phyloP scores from a whole-genome alignment of 1,140 invertebrate genomes.

The Calosoma granatense region DNA sequence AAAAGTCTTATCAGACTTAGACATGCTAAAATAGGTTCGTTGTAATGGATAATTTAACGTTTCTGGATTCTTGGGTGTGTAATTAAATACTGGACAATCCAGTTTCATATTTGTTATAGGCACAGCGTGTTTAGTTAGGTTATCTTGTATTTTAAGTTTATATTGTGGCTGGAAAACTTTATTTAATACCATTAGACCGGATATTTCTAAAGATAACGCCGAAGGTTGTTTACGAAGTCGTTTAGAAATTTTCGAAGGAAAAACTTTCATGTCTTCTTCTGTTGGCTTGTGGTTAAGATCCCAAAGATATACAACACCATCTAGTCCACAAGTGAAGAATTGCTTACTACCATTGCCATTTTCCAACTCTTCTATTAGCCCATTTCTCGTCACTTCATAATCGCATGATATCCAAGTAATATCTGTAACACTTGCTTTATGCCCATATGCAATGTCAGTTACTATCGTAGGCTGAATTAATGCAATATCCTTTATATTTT shows the following conservation, averaged over 20 bases:
- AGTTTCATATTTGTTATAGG: no score
- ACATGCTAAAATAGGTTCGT: slow-evolving; percentile 18
- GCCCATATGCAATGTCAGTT: slow-evolving; percentile 49
- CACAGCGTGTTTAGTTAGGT: no score
- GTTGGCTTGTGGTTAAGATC: slow-evolving; percentile 42
- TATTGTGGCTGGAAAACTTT: neutral
- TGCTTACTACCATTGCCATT: slow-evolving; percentile 41
- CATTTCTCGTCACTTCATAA: slow-evolving; percentile 46
- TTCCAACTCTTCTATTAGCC: slow-evolving; percentile 37
- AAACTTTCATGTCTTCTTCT: slow-evolving; percentile 23
- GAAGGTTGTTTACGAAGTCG: slow-evolving; percentile 18
- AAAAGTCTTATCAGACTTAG: slow-evolving; percentile 32
- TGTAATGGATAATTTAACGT: slow-evolving; percentile 25
- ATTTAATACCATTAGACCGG: neutral
- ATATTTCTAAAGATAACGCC: neutral
- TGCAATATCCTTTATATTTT: slow-evolving; percentile 42
- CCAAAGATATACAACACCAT: slow-evolving; percentile 61
- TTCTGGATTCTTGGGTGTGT: slow-evolving; percentile 35
- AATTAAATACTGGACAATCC: slow-evolving; percentile 37
- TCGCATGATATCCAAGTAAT: slow-evolving; percentile 55
- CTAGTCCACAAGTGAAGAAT: slow-evolving; percentile 52
- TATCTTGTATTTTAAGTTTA: no score
- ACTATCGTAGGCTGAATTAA: slow-evolving; percentile 47
- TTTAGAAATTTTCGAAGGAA: slow-evolving; percentile 11
- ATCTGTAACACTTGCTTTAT: slow-evolving; percentile 47